phyloP scores from a whole-genome alignment of 2,888 invertebrate species.

The Melanargia galathea region DNA sequence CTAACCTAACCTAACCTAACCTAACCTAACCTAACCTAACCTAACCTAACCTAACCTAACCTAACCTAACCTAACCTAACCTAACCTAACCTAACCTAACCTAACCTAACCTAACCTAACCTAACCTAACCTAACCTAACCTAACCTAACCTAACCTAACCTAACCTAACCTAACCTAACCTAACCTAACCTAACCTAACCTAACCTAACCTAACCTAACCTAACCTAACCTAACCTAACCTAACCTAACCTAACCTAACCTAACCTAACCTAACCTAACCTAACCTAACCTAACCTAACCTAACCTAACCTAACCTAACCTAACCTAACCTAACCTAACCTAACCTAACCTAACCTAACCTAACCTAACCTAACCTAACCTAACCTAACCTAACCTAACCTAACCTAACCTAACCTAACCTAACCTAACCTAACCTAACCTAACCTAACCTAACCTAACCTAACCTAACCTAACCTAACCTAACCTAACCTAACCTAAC shows the following conservation, averaged over 20 bases:
- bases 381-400: slow-evolving; percentile 1
- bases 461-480: slow-evolving; percentile 1
- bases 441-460: slow-evolving; percentile 1
- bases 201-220: slow-evolving; percentile 1
- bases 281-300: slow-evolving; percentile 1
- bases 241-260: slow-evolving; percentile 1
- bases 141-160: slow-evolving; percentile 1
- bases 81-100: slow-evolving; percentile 1
- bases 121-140: slow-evolving; percentile 1
- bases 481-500: slow-evolving; percentile 1
- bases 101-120: slow-evolving; percentile 1
- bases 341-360: slow-evolving; percentile 1
- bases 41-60: slow-evolving; percentile 1
- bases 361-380: slow-evolving; percentile 1
- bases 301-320: slow-evolving; percentile 1
- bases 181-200: slow-evolving; percentile 1
- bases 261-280: slow-evolving; percentile 1
- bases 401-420: slow-evolving; percentile 1
- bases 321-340: slow-evolving; percentile 1
- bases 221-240: slow-evolving; percentile 1
- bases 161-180: slow-evolving; percentile 1
- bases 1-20: slow-evolving; percentile 26
- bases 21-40: slow-evolving; percentile 1
- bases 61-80: slow-evolving; percentile 1
- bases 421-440: slow-evolving; percentile 1